Evolutionary conservation across 2,113 vertebrate species (phyloP).

Genomic region (Coracopsis vasa): DNA sequence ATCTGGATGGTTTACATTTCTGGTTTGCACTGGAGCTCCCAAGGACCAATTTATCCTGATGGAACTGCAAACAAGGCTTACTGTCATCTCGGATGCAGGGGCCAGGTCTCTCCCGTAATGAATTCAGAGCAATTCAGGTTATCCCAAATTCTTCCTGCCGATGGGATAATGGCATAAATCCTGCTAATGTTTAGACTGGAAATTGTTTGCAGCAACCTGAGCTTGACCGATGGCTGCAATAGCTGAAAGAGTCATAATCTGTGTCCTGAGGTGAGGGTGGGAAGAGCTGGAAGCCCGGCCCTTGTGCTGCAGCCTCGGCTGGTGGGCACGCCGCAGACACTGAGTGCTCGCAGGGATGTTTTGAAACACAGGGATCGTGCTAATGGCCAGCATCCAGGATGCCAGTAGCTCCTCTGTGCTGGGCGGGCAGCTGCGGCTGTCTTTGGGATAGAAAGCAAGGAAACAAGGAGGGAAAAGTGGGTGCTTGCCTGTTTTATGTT

Average conservation of each 20-base stretch:
- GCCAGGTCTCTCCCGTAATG: constrained; percentile 7
- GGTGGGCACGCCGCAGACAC: background rate
- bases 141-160: constrained; percentile 13
- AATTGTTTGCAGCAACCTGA: constrained; percentile 55
- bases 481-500: background rate
- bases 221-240: constrained; percentile 27
- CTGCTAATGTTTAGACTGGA: constrained; percentile 53
- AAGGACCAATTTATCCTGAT: constrained; percentile 70
- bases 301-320: background rate
- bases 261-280: background rate
- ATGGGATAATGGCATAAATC: constrained; percentile 66
- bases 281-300: background rate
- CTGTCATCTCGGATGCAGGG: background rate
- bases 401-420: background rate
- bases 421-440: background rate
- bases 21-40: constrained; percentile 53
- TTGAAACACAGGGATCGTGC: accelerated
- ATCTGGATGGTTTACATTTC: constrained; percentile 73
- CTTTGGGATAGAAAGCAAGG: background rate
- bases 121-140: constrained; percentile 48
- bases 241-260: background rate
- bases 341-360: background rate
- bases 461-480: background rate
- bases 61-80: constrained; percentile 69
- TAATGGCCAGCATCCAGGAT: background rate